Conservation (phyloP, 1,140 invertebrate genomes). For the Coenobita brevimanus region DNA sequence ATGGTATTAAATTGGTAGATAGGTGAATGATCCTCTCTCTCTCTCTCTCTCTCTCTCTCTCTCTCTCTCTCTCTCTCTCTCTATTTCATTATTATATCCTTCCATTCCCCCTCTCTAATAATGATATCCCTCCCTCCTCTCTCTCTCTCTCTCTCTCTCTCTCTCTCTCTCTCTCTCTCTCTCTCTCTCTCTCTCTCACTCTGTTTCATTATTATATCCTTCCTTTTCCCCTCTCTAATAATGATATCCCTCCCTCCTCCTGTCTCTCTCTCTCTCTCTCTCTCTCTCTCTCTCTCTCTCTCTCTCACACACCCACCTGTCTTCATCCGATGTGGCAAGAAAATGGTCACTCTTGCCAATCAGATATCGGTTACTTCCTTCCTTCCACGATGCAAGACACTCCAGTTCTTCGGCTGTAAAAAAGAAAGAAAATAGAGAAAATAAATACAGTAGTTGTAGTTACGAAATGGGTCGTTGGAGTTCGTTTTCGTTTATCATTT, state of each 20-base stretch:
- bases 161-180: slow-evolving; percentile 16
- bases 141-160: slow-evolving; percentile 25
- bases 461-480: neutral
- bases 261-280: neutral
- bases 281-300: neutral
- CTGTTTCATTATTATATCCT: neutral
- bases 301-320: slow-evolving; percentile 73
- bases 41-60: slow-evolving; percentile 34
- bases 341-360: slow-evolving; percentile 83
- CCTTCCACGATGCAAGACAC: slow-evolving; percentile 91
- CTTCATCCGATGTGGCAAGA: slow-evolving; percentile 76
- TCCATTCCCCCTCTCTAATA: neutral
- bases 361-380: slow-evolving; percentile 88
- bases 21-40: neutral
- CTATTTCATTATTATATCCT: neutral
- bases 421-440: neutral
- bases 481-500: neutral
- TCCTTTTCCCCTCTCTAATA: neutral
- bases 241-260: neutral
- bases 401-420: slow-evolving; percentile 87
- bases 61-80: slow-evolving; percentile 12
- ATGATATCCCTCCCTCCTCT: neutral
- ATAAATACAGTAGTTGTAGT: neutral
- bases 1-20: no score
- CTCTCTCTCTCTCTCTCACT: neutral